Evolutionary conservation across 2,797 vertebrate species (phyloP).

Genomic region (Hydrolagus colliei): DNA sequence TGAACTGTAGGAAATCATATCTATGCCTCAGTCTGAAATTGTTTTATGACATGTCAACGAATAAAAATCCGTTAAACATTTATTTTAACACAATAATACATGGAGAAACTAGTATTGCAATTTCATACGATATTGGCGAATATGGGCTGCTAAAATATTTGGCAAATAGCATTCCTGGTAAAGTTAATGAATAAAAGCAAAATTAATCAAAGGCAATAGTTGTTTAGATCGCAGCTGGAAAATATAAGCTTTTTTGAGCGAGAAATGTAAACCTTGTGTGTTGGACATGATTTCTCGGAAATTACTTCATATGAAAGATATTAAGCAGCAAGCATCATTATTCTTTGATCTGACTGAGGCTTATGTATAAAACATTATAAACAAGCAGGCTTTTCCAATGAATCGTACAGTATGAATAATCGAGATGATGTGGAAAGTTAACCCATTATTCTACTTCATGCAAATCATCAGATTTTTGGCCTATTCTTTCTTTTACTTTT

Average conservation of each 20-base stretch:
- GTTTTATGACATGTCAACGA: background rate
- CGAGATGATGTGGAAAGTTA: too few relatives aligned
- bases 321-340: too few relatives aligned
- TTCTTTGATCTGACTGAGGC: too few relatives aligned
- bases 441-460: too few relatives aligned
- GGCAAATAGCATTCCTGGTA: background rate
- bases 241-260: background rate
- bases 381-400: too few relatives aligned
- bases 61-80: background rate
- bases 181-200: background rate
- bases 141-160: background rate
- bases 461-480: too few relatives aligned
- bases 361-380: too few relatives aligned
- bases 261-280: background rate
- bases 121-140: background rate
- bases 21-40: background rate
- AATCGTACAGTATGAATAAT: too few relatives aligned
- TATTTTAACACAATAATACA: background rate
- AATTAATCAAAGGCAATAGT: background rate
- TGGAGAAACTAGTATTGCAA: background rate
- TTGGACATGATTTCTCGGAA: background rate
- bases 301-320: too few relatives aligned
- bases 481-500: too few relatives aligned
- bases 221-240: background rate
- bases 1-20: background rate